These are phyloP conservation scores for Tachypleus tridentatus DNA, from an alignment of 1,140 invertebrate species.

Conservation along the genomic window DNA sequence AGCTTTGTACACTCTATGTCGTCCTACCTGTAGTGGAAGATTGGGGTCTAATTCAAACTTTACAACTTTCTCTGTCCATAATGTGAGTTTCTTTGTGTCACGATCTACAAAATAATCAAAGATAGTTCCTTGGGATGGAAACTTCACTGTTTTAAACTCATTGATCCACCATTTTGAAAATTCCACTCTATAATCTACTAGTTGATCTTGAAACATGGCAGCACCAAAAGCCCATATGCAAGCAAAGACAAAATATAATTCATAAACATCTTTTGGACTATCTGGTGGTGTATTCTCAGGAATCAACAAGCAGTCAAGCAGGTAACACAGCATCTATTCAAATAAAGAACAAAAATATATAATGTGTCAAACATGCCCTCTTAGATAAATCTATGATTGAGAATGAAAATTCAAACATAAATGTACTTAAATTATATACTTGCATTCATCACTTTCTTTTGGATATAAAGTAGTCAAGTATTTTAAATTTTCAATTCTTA, in stretches of 20 bases:
- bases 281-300: constrained; percentile 69
- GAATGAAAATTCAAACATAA: no score
- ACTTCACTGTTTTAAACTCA: constrained; percentile 91
- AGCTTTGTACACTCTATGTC: background rate
- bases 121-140: constrained; percentile 62
- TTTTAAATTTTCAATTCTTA: no score
- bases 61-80: constrained; percentile 75
- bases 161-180: constrained; percentile 96
- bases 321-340: constrained; percentile 74
- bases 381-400: no score
- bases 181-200: constrained; percentile 73
- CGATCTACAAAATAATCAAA: constrained; percentile 90
- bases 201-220: constrained; percentile 83
- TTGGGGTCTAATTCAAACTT: constrained; percentile 87
- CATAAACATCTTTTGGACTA: constrained; percentile 87
- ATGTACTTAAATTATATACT: no score
- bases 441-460: no score
- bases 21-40: constrained; percentile 66
- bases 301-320: constrained; percentile 73
- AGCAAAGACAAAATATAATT: constrained; percentile 91
- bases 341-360: background rate
- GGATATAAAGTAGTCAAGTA: no score
- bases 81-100: constrained; percentile 75
- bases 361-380: no score
- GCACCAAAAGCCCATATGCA: constrained; percentile 94